Percentiles rank a stretch among this genome's conserved stretches.
phyloP scores from a whole-genome alignment of 2,888 invertebrate species.

The Scaptomyza caliginosa region DNA sequence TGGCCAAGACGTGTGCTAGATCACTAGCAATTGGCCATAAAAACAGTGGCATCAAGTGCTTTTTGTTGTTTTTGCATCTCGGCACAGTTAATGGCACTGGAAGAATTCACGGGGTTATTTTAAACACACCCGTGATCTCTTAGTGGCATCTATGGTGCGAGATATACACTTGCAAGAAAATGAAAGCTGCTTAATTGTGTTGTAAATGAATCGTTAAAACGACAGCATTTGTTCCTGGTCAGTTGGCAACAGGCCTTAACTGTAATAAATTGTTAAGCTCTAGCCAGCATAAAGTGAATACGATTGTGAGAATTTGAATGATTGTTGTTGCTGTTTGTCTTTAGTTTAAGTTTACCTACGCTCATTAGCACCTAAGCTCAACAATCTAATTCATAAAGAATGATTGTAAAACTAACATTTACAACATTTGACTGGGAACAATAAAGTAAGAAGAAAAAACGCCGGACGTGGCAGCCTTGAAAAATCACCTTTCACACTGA shows the following conservation, averaged over 20 bases:
- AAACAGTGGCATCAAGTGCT: conserved; percentile 15
- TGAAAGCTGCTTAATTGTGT: conserved; percentile 48
- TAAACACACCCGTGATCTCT: conserved; percentile 85
- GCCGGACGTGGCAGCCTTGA: conserved; percentile 78
- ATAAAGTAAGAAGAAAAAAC: conserved; percentile 22
- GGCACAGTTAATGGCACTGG: conserved; percentile 87
- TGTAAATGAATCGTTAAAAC: conserved; percentile 51
- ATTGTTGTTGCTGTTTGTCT: conserved; percentile 35
- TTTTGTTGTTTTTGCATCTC: conserved; percentile 47
- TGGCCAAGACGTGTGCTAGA: conserved; percentile 21
- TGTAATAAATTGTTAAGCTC: conserved; percentile 58
- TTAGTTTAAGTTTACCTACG: not conserved
- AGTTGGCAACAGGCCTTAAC: conserved; percentile 54
- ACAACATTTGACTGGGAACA: conserved; percentile 22
- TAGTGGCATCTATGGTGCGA: conserved; percentile 85
- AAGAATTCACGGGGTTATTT: conserved; percentile 87
- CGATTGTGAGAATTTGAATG: conserved; percentile 51
- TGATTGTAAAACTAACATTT: conserved; percentile 29
- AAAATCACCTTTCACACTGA: conserved; percentile 81
- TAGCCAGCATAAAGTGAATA: conserved; percentile 2
- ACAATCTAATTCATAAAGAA: conserved; percentile 66
- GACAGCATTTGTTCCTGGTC: conserved; percentile 42
- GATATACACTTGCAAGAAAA: conserved; percentile 56
- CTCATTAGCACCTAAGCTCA: conserved; percentile 46
- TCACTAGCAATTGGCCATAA: conserved; percentile 9